Evolutionary conservation across 2,888 invertebrate genomes (phyloP).

Genomic region (Calliopum simillimum): DNA sequence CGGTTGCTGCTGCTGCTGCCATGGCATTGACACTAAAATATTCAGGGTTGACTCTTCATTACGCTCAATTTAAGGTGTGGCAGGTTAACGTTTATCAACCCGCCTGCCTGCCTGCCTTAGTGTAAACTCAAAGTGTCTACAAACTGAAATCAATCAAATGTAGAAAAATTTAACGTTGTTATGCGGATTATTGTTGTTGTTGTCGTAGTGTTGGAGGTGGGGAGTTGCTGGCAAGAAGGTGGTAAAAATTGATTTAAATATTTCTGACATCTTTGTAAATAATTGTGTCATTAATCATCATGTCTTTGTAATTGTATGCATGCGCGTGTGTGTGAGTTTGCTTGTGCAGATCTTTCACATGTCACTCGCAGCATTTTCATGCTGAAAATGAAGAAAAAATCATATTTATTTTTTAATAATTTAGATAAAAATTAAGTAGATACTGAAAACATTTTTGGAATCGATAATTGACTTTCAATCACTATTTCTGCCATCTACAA

Average conservation of each 20-base stretch:
- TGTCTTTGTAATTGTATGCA: slow-evolving; percentile 45
- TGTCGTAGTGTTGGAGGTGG: not conserved
- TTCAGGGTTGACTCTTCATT: slow-evolving; percentile 50
- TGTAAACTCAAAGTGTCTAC: no score
- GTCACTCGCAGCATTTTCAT: not conserved
- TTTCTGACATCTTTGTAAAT: slow-evolving; percentile 56
- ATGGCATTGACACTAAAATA: slow-evolving; percentile 28
- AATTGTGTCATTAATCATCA: slow-evolving; percentile 59
- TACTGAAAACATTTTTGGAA: not conserved
- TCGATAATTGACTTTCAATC: slow-evolving; percentile 10
- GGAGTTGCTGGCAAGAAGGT: not conserved
- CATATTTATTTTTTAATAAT: not conserved
- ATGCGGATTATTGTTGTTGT: not conserved
- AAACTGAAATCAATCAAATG: no score
- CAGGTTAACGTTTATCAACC: not conserved
- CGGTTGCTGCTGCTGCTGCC: not conserved
- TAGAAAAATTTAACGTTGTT: not conserved
- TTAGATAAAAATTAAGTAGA: not conserved
- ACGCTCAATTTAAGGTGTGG: slow-evolving; percentile 59
- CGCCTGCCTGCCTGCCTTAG: slow-evolving; percentile 44
- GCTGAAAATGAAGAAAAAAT: not conserved
- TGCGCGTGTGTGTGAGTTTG: slow-evolving; percentile 42
- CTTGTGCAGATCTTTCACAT: slow-evolving; percentile 30
- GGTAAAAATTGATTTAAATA: slow-evolving; percentile 57
- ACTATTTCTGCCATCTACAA: not conserved